Evolutionary conservation across 2,113 vertebrate species (phyloP).

Genomic region (Myiagra hebetior): DNA sequence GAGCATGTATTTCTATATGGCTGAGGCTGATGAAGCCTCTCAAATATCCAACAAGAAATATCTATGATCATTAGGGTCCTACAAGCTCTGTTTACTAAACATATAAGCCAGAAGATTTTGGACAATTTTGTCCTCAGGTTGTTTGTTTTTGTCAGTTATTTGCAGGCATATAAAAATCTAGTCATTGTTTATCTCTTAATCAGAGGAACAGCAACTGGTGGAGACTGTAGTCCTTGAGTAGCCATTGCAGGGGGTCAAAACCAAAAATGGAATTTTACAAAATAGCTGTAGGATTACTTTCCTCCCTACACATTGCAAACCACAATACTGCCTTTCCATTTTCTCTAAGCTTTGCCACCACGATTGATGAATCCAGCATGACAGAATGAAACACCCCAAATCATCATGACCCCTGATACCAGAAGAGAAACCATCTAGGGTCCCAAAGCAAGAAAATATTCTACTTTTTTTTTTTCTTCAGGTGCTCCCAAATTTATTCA

Average conservation of each 20-base stretch:
- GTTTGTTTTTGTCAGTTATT: neutral
- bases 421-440: neutral
- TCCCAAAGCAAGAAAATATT: neutral
- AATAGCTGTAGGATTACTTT: neutral
- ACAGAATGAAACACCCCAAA: neutral
- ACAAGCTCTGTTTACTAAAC: neutral
- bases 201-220: neutral
- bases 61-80: neutral
- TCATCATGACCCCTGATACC: neutral
- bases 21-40: neutral
- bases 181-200: neutral
- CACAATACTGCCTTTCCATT: neutral
- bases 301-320: neutral
- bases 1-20: neutral
- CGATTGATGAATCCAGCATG: neutral
- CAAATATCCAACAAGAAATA: neutral
- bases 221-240: neutral
- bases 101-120: neutral
- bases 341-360: neutral
- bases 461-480: neutral
- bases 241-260: neutral
- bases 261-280: neutral
- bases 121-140: neutral
- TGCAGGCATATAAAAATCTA: neutral
- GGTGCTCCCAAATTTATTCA: neutral